Percentiles rank a stretch among this genome's conserved stretches.
These are phyloP conservation scores for Heliconius sara DNA, from an alignment of 2,888 invertebrate species.

Conservation along the genomic window DNA sequence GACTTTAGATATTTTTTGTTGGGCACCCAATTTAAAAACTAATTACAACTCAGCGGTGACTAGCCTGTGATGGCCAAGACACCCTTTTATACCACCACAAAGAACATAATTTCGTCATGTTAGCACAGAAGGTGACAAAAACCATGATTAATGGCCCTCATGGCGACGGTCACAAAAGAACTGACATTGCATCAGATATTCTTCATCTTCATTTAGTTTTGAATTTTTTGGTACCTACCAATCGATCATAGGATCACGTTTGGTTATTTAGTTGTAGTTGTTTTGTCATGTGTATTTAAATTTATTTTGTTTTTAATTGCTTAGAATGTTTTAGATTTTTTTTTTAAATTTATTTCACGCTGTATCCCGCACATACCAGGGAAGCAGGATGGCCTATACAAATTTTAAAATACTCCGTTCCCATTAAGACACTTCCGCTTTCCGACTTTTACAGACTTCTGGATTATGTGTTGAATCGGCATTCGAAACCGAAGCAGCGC, in stretches of 20 bases:
- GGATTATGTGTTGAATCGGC: background rate
- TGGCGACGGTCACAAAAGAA: conserved; percentile 67
- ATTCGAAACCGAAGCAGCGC: background rate
- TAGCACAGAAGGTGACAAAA: conserved; percentile 78
- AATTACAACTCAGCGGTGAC: conserved; percentile 77
- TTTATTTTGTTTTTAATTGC: background rate
- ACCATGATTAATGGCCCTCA: conserved; percentile 77
- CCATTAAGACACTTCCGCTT: background rate
- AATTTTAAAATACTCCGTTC: background rate
- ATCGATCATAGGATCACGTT: conserved; percentile 15
- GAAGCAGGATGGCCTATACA: background rate
- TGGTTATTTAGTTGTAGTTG: background rate
- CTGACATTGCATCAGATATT: conserved; percentile 59
- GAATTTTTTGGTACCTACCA: conserved; percentile 16
- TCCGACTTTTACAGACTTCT: background rate
- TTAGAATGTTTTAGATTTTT: background rate
- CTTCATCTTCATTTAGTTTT: conserved; percentile 47
- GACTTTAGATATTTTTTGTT: conserved; percentile 73
- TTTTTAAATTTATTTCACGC: background rate
- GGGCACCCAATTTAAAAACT: conserved; percentile 81
- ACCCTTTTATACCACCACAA: conserved; percentile 71
- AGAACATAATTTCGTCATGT: conserved; percentile 80
- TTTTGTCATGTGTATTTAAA: background rate
- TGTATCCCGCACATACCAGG: background rate
- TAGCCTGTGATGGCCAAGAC: conserved; percentile 73